Conservation (phyloP, 1,140 invertebrate species). For the Eueides isabella region DNA sequence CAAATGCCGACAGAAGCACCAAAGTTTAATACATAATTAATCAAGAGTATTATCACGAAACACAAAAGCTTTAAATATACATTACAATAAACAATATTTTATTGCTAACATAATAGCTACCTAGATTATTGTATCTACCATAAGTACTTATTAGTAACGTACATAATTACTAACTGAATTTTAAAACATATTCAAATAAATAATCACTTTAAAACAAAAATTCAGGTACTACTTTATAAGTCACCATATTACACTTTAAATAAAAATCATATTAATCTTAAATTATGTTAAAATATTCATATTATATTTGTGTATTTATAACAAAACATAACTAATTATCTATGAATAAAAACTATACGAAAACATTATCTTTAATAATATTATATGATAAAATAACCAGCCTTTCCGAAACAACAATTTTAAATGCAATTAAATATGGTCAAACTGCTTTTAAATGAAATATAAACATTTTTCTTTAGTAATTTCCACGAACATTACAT, state of each 20-base stretch:
- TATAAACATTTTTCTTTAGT: not conserved
- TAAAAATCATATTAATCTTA: conserved; percentile 17
- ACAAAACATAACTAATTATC: conserved; percentile 52
- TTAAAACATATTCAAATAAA: conserved; percentile 34
- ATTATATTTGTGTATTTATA: conserved; percentile 41
- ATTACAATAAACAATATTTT: not conserved
- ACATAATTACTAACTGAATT: conserved; percentile 19
- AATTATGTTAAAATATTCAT: conserved; percentile 28
- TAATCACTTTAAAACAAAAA: conserved; percentile 41
- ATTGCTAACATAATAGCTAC: conserved; percentile 1
- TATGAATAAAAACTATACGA: conserved; percentile 39
- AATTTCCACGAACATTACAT: not conserved
- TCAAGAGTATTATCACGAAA: conserved; percentile 18
- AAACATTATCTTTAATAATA: not conserved
- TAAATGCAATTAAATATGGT: conserved; percentile 1
- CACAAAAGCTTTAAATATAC: not conserved
- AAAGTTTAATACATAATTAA: not conserved
- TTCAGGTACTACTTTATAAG: conserved; percentile 54
- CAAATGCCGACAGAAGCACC: conserved; percentile 12
- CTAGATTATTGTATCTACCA: not conserved
- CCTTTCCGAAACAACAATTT: conserved; percentile 3
- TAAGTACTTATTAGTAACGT: conserved; percentile 23
- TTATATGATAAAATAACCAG: conserved; percentile 3
- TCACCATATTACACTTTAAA: conserved; percentile 41
- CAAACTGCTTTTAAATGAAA: not conserved